Conservation (phyloP, 2,797 vertebrate species). For the Squalus acanthias region DNA sequence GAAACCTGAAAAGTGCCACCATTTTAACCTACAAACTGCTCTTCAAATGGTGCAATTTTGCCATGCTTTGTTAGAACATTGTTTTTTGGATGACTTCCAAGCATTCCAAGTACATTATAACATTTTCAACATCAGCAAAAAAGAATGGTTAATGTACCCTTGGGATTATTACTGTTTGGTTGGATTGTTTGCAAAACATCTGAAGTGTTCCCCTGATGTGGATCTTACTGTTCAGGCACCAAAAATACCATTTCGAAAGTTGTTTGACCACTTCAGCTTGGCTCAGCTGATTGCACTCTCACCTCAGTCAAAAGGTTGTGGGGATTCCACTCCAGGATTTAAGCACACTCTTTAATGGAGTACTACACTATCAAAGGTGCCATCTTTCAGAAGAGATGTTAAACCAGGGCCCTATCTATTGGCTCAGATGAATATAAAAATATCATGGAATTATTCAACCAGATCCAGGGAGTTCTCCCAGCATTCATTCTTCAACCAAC, state of each 20-base stretch:
- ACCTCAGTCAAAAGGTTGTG: not conserved
- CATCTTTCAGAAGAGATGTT: not conserved
- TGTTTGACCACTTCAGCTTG: not conserved
- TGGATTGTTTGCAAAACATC: not conserved
- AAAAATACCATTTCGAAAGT: not conserved
- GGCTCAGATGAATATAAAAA: not conserved
- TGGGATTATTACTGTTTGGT: not conserved
- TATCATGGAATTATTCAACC: not conserved
- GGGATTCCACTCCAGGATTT: not conserved
- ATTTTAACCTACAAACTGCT: no score
- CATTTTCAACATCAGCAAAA: not conserved
- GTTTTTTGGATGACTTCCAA: not conserved
- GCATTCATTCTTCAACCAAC: not conserved
- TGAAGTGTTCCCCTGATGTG: not conserved
- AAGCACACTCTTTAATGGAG: not conserved
- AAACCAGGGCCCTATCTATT: not conserved
- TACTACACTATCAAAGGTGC: not conserved
- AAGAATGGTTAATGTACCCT: not conserved
- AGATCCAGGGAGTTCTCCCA: not conserved
- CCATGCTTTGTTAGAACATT: not conserved
- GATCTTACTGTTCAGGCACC: not conserved
- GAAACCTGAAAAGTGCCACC: no score
- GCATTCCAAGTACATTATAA: no score
- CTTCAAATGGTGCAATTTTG: not conserved
- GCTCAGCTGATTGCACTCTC: not conserved